Evolutionary conservation across 2,797 vertebrate species (phyloP).

Genomic region (Artibeus lituratus): DNA sequence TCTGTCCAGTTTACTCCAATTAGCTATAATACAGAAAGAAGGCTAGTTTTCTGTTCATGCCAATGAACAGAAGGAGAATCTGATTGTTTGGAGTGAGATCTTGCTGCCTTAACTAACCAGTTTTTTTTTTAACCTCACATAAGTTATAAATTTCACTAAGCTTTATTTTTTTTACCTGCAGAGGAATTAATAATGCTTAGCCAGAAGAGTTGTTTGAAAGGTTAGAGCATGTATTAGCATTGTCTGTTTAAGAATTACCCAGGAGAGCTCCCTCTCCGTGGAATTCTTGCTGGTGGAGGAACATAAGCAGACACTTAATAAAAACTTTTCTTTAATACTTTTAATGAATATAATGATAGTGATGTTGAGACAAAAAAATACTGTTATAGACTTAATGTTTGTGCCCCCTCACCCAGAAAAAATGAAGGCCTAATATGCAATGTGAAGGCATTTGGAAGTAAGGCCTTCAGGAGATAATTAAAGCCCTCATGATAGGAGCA

Average conservation of each 20-base stretch:
- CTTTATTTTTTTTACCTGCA: neutral
- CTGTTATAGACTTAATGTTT: neutral
- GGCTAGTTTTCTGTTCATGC: neutral
- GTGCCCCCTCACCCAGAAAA: too few species aligned
- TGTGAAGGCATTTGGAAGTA: neutral
- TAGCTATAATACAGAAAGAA: neutral
- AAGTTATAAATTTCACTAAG: neutral
- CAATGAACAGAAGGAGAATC: neutral
- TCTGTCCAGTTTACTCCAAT: neutral
- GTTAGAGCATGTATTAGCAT: neutral
- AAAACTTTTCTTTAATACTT: neutral
- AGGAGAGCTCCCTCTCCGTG: neutral
- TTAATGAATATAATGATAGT: neutral
- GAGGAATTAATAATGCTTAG: neutral
- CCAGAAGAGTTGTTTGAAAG: neutral
- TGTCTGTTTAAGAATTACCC: neutral
- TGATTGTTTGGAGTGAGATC: neutral
- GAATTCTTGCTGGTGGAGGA: neutral
- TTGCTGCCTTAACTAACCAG: neutral
- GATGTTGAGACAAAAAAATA: neutral
- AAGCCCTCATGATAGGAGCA: neutral
- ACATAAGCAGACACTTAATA: neutral
- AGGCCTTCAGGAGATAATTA: neutral
- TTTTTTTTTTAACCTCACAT: neutral
- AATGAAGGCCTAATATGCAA: neutral